Percentiles rank a stretch among this genome's conserved stretches.
Conservation (phyloP, 2,797 vertebrate species). For the Lacerta agilis region DNA sequence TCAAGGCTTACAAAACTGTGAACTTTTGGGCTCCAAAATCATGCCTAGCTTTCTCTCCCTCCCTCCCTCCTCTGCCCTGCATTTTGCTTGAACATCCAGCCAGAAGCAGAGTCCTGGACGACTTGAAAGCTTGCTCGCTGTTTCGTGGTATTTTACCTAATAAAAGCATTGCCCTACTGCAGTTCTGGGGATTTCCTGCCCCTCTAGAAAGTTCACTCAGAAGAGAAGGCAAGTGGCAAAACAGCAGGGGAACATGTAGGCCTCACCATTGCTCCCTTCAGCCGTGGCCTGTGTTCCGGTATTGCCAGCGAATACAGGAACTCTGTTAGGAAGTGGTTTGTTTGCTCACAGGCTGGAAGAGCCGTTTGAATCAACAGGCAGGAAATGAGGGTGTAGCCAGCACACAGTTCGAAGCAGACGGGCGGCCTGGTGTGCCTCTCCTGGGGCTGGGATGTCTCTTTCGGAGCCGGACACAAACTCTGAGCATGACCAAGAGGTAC, state of each 20-base stretch:
- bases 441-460: conserved; percentile 20
- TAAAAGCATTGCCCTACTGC: neutral
- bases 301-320: conserved; percentile 36
- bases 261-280: neutral
- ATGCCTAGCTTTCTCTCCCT: neutral
- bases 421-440: neutral
- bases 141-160: neutral
- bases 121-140: neutral
- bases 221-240: neutral
- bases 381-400: conserved; percentile 41
- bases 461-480: conserved; percentile 24
- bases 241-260: neutral
- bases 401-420: conserved; percentile 7
- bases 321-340: conserved; percentile 45
- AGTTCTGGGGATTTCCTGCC: neutral
- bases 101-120: neutral
- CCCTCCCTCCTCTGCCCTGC: neutral
- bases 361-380: conserved; percentile 22
- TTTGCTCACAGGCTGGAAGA: conserved; percentile 34
- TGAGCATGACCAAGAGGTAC: conserved; percentile 38
- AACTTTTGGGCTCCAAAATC: neutral
- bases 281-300: conserved; percentile 20
- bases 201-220: neutral
- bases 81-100: neutral
- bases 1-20: neutral